Conservation (phyloP, 2,113 vertebrate genomes). For the Campylomormyrus tamandua region DNA sequence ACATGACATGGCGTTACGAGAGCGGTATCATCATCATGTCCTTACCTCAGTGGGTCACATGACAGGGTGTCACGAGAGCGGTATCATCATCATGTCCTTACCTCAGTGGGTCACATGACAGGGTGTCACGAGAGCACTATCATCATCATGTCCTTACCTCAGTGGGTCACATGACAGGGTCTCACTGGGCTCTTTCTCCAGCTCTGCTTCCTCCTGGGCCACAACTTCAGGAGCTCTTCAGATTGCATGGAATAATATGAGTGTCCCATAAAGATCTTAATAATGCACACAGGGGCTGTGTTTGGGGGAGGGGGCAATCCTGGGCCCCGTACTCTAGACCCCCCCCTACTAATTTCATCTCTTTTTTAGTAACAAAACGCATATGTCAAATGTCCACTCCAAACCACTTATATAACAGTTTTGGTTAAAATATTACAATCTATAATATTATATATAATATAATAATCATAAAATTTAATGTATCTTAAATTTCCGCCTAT, state of each 20-base stretch:
- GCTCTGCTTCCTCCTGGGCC: not conserved
- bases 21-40: too few species aligned
- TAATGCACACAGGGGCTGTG: not conserved
- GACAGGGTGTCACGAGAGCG: not conserved
- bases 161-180: not conserved
- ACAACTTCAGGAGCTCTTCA: not conserved
- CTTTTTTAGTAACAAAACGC: not conserved
- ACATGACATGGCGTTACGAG: too few species aligned
- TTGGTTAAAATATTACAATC: not conserved
- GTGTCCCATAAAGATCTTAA: not conserved
- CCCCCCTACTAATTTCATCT: not conserved
- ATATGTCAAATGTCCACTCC: not conserved
- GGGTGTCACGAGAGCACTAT: too few species aligned
- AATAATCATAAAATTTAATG: not conserved
- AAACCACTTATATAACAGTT: not conserved
- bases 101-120: not conserved
- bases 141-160: not conserved
- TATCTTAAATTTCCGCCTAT: not conserved
- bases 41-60: not conserved
- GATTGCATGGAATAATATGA: not conserved
- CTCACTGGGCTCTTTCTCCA: not conserved
- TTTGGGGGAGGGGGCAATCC: not conserved
- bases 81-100: not conserved
- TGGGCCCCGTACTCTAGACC: not conserved
- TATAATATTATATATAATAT: not conserved